These are phyloP conservation scores for Potamarius usumacintae DNA, from an alignment of 2,113 vertebrate genomes.

Conservation along the genomic window DNA sequence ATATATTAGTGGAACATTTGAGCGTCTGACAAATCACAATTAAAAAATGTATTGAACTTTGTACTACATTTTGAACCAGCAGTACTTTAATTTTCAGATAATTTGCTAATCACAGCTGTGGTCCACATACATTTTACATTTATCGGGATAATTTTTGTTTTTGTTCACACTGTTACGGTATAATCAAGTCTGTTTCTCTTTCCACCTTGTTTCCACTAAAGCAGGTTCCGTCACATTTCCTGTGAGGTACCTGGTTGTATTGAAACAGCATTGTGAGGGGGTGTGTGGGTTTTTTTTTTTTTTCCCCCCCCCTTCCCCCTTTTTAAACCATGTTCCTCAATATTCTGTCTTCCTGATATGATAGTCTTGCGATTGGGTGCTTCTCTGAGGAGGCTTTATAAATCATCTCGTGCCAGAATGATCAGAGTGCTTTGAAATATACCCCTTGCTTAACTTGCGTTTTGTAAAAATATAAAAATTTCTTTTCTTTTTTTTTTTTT, in stretches of 20 bases:
- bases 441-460: constrained; percentile 10
- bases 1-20: not conserved
- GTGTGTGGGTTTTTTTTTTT: not conserved
- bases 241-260: constrained; percentile 6
- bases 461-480: not conserved
- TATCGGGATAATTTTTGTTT: not conserved
- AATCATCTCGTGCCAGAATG: not conserved
- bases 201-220: not conserved
- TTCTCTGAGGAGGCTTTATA: not conserved
- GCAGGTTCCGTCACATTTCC: constrained; percentile 22
- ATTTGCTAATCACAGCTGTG: not conserved
- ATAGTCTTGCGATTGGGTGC: not conserved
- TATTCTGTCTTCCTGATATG: not conserved
- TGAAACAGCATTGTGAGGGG: not conserved
- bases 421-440: not conserved
- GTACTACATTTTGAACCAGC: not conserved
- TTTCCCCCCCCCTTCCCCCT: too few relatives aligned
- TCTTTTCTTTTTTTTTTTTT: not conserved
- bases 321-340: not conserved
- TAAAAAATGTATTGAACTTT: not conserved
- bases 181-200: constrained; percentile 15
- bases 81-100: not conserved
- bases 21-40: not conserved
- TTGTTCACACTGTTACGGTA: not conserved
- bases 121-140: not conserved